Evolutionary conservation across 1,140 invertebrate species (phyloP).

Genomic region (Kradibia gibbosae): DNA sequence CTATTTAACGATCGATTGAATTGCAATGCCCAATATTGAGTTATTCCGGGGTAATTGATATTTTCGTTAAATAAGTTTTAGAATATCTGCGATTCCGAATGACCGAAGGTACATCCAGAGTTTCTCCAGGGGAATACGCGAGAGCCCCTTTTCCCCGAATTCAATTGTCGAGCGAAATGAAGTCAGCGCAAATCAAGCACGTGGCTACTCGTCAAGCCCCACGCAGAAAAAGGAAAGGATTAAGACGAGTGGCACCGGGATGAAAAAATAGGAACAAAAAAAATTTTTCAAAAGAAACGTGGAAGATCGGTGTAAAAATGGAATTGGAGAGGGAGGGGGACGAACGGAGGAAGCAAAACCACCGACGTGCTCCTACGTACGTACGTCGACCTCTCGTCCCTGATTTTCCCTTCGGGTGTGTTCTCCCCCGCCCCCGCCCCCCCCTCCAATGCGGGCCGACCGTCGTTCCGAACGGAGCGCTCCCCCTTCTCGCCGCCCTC

Average conservation of each 20-base stretch:
- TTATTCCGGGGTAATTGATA: too few relatives aligned
- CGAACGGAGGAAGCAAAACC: neutral
- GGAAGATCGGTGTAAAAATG: neutral
- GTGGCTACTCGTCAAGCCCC: neutral
- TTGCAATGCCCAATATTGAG: too few relatives aligned
- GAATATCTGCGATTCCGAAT: too few relatives aligned
- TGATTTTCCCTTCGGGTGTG: slow-evolving; percentile 1
- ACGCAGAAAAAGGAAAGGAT: neutral
- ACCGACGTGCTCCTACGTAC: neutral
- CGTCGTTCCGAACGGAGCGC: neutral
- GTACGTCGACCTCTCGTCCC: slow-evolving; percentile 34
- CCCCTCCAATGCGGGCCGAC: neutral
- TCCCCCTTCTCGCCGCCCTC: neutral
- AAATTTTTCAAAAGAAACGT: too few relatives aligned
- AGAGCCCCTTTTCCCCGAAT: neutral
- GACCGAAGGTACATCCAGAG: too few relatives aligned
- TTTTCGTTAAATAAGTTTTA: too few relatives aligned
- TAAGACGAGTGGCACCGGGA: neutral
- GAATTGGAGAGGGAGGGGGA: neutral
- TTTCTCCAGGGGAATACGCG: neutral
- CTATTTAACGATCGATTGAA: too few relatives aligned
- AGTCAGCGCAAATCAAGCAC: slow-evolving; percentile 1
- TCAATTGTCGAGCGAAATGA: neutral
- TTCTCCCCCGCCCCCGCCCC: neutral
- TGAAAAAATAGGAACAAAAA: neutral